Evolutionary conservation across 2,888 invertebrate species (phyloP).

Genomic region (Drosophila anceps): DNA sequence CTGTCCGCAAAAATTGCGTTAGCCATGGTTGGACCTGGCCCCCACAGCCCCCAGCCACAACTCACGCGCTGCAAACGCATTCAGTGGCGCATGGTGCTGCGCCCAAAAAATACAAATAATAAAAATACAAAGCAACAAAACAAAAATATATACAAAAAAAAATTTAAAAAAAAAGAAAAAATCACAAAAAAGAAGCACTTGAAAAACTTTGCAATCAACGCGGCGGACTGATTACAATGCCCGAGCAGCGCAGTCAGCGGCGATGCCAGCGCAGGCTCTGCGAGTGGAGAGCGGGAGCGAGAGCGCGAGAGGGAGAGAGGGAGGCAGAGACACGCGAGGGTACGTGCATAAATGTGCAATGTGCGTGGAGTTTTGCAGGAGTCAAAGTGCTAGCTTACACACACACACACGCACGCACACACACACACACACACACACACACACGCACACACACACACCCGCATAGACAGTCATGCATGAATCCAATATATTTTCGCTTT

Average conservation of each 20-base stretch:
- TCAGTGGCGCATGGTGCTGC: conserved; percentile 41
- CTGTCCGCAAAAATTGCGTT: conserved; percentile 19
- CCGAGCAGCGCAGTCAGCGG: conserved; percentile 31
- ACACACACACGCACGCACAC: conserved; percentile 20
- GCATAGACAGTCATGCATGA: conserved; percentile 19
- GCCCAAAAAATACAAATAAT: conserved; percentile 45
- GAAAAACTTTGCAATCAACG: conserved; percentile 78
- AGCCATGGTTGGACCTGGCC: conserved; percentile 13
- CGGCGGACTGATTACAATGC: conserved; percentile 76
- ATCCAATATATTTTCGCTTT: conserved; percentile 67
- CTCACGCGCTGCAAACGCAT: conserved; percentile 15
- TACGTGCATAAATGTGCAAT: conserved; percentile 69
- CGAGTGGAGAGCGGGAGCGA: neutral
- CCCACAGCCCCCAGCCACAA: neutral
- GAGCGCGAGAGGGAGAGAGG: too few relatives aligned
- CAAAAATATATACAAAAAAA: conserved; percentile 23
- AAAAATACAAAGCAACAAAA: conserved; percentile 16
- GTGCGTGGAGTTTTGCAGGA: conserved; percentile 63
- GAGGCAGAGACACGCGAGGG: neutral
- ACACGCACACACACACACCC: conserved; percentile 23
- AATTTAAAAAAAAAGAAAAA: neutral
- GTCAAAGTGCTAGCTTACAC: conserved; percentile 46
- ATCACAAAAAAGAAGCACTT: conserved; percentile 71
- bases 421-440: conserved; percentile 23
- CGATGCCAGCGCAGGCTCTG: conserved; percentile 26